Evolutionary conservation across 2,797 vertebrate genomes (phyloP).

Genomic region (Gadopsis marmoratus): DNA sequence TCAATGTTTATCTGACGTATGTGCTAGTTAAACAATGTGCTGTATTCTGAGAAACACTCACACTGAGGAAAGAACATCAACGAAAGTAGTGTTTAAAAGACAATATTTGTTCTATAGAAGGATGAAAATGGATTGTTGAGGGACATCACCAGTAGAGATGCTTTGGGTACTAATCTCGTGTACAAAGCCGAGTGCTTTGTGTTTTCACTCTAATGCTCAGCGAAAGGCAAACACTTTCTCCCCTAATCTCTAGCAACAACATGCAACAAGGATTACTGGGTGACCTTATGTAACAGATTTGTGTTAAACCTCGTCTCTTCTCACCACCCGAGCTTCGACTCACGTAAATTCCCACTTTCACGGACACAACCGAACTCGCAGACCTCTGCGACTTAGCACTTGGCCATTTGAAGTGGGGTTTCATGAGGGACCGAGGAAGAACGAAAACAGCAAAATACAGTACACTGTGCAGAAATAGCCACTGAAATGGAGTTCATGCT

Average conservation of each 20-base stretch:
- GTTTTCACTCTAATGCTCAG: constrained; percentile 46
- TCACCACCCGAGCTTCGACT: constrained; percentile 21
- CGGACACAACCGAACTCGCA: background rate
- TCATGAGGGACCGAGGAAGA: background rate
- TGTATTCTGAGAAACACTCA: constrained; percentile 7
- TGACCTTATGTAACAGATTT: constrained; percentile 53
- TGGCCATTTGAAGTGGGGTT: background rate
- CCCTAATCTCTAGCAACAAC: constrained; percentile 67
- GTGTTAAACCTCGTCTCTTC: constrained; percentile 46
- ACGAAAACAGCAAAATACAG: background rate
- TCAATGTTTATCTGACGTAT: constrained; percentile 21
- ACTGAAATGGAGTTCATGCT: constrained; percentile 22
- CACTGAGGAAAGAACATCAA: constrained; percentile 2
- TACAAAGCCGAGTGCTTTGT: constrained; percentile 41
- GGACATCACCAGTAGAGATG: constrained; percentile 13
- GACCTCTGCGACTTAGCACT: constrained; percentile 4
- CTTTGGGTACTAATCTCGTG: constrained; percentile 47
- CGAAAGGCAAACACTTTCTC: constrained; percentile 59
- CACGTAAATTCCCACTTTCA: constrained; percentile 12
- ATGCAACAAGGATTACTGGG: constrained; percentile 59
- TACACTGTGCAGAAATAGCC: constrained; percentile 12
- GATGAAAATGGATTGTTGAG: constrained; percentile 20
- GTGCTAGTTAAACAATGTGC: constrained; percentile 15
- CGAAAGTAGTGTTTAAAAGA: constrained; percentile 14
- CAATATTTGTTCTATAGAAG: constrained; percentile 20